Evolutionary conservation across 2,113 vertebrate genomes (phyloP).

Genomic region (Anoplopoma fimbria): DNA sequence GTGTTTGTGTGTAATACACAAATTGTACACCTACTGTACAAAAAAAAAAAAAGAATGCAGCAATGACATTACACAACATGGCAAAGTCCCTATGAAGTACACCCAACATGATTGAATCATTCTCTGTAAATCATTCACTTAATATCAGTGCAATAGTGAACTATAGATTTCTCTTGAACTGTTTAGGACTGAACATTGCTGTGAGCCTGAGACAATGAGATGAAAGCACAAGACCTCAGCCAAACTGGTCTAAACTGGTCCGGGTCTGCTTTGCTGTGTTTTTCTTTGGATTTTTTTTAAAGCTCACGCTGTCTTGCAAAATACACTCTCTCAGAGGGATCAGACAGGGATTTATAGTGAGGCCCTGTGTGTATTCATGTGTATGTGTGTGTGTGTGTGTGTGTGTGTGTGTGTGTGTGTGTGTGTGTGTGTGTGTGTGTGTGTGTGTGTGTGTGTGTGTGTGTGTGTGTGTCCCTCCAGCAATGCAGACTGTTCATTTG

Average conservation of each 20-base stretch:
- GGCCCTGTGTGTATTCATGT: constrained; percentile 19
- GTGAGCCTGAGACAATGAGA: constrained; percentile 64
- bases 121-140: background rate
- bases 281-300: constrained; percentile 24
- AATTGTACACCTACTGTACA: background rate
- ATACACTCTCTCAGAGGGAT: constrained; percentile 71
- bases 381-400: constrained; percentile 4
- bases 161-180: constrained; percentile 1
- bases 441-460: background rate
- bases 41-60: background rate
- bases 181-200: background rate
- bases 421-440: background rate
- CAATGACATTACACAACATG: constrained; percentile 11
- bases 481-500: background rate
- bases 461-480: background rate
- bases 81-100: constrained; percentile 23
- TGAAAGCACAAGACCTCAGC: constrained; percentile 59
- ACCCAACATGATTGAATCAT: background rate
- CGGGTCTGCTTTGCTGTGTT: constrained; percentile 16
- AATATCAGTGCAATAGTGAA: background rate
- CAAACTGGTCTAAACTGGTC: constrained; percentile 70
- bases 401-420: background rate
- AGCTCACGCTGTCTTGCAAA: constrained; percentile 61
- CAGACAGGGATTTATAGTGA: constrained; percentile 62
- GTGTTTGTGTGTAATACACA: constrained; percentile 18